A percentile compares a stretch with the other conserved stretches of the same genome.
Evolutionary conservation across 2,113 vertebrate genomes (phyloP).

Genomic region (Eleginops maclovinus): DNA sequence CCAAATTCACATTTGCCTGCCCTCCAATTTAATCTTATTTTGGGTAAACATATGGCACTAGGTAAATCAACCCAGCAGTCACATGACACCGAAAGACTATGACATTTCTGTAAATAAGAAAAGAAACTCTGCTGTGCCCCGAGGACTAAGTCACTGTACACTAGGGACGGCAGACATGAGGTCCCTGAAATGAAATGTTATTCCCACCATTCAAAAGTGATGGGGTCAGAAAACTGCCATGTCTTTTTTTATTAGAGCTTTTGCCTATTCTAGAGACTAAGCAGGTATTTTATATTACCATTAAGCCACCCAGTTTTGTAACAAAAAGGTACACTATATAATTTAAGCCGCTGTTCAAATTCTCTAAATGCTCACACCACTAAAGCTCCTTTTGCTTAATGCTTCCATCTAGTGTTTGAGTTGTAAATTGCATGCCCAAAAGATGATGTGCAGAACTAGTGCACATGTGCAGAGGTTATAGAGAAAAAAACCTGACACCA

Average conservation of each 20-base stretch:
- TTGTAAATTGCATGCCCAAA: slow-evolving; percentile 24
- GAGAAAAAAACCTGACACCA: not conserved
- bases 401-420: slow-evolving; percentile 44
- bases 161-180: slow-evolving; percentile 20
- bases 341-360: slow-evolving; percentile 4
- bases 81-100: slow-evolving; percentile 36
- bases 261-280: too few relatives aligned
- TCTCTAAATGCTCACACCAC: not conserved
- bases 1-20: too few relatives aligned
- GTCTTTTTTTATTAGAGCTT: not conserved
- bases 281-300: not conserved
- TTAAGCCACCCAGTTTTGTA: not conserved
- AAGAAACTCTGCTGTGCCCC: slow-evolving; percentile 31
- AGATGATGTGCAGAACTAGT: not conserved
- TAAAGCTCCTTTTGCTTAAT: slow-evolving; percentile 9
- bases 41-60: not conserved
- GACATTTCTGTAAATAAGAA: slow-evolving; percentile 49
- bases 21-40: too few relatives aligned
- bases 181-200: not conserved
- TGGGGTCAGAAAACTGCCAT: not conserved
- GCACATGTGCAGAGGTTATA: slow-evolving; percentile 1
- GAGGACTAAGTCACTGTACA: slow-evolving; percentile 48
- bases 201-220: not conserved
- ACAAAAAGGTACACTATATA: not conserved
- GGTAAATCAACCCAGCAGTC: slow-evolving; percentile 7